Evolutionary conservation across 2,888 invertebrate species (phyloP).

Genomic region (Eustalomyia histrio): DNA sequence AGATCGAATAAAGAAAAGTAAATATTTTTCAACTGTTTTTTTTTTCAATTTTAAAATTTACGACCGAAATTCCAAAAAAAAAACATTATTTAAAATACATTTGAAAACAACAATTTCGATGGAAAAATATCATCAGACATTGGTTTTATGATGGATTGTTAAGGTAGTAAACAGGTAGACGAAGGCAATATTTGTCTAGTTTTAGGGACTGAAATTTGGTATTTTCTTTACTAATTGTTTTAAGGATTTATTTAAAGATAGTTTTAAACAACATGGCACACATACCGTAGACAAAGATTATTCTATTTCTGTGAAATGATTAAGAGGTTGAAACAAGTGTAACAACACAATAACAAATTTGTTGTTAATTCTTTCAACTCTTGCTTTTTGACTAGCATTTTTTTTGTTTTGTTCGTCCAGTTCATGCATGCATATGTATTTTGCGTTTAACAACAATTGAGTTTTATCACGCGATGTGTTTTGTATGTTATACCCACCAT

Average conservation of each 20-base stretch:
- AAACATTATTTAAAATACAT: not conserved
- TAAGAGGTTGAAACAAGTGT: conserved; percentile 4
- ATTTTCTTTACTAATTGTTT: conserved; percentile 2
- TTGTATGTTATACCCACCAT: not conserved
- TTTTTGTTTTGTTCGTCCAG: not conserved
- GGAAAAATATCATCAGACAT: not conserved
- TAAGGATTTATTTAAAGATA: not conserved
- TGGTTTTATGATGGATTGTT: not conserved
- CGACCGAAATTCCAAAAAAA: no score
- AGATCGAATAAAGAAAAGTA: no score
- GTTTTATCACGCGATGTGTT: not conserved
- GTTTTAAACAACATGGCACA: not conserved
- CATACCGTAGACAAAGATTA: not conserved
- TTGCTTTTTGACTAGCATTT: not conserved
- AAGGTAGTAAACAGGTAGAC: not conserved
- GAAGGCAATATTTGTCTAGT: not conserved
- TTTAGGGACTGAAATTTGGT: not conserved
- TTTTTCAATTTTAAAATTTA: no score
- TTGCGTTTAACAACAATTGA: conserved; percentile 5
- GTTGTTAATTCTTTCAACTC: not conserved
- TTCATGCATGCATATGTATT: not conserved
- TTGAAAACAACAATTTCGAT: not conserved
- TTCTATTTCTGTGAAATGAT: not conserved
- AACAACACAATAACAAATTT: not conserved
- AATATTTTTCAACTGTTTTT: no score